Conservation (phyloP, 2,888 invertebrate species). For the Globia sparganii region DNA sequence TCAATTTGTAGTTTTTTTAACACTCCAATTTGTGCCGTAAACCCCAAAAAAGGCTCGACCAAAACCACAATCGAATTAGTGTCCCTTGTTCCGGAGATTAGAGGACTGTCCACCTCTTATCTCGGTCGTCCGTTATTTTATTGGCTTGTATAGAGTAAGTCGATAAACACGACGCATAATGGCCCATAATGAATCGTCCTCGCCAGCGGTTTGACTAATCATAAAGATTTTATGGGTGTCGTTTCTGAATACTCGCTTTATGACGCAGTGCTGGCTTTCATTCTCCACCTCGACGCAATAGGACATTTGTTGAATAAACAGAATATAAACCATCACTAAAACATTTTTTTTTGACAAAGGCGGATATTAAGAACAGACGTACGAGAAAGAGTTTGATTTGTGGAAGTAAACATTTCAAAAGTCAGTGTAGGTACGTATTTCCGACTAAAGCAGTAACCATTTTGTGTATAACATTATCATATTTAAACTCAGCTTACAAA, state of each 20-base stretch:
- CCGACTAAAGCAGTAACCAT: slow-evolving; percentile 41
- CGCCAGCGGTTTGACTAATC: slow-evolving; percentile 88
- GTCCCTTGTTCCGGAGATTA: slow-evolving; percentile 91
- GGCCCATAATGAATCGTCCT: slow-evolving; percentile 90
- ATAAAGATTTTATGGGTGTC: slow-evolving; percentile 89
- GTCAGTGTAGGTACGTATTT: slow-evolving; percentile 7
- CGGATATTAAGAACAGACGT: neutral
- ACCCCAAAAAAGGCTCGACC: slow-evolving; percentile 88
- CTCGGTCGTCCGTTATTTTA: slow-evolving; percentile 90
- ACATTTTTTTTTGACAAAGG: slow-evolving; percentile 50
- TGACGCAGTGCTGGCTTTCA: slow-evolving; percentile 72
- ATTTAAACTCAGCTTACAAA: slow-evolving; percentile 61
- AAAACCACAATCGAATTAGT: slow-evolving; percentile 91
- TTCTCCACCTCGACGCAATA: slow-evolving; percentile 67
- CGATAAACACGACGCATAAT: slow-evolving; percentile 90
- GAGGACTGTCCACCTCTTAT: slow-evolving; percentile 90
- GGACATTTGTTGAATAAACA: slow-evolving; percentile 79
- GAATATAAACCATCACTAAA: slow-evolving; percentile 72
- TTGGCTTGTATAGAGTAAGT: slow-evolving; percentile 90
- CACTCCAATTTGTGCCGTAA: slow-evolving; percentile 90
- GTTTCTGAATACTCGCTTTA: slow-evolving; percentile 83
- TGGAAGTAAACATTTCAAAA: slow-evolving; percentile 49
- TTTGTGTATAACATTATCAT: slow-evolving; percentile 59
- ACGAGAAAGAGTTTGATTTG: slow-evolving; percentile 32
- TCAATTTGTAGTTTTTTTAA: slow-evolving; percentile 90